Conservation (phyloP, 2,113 vertebrate species). For the Hippocampus barbouri region DNA sequence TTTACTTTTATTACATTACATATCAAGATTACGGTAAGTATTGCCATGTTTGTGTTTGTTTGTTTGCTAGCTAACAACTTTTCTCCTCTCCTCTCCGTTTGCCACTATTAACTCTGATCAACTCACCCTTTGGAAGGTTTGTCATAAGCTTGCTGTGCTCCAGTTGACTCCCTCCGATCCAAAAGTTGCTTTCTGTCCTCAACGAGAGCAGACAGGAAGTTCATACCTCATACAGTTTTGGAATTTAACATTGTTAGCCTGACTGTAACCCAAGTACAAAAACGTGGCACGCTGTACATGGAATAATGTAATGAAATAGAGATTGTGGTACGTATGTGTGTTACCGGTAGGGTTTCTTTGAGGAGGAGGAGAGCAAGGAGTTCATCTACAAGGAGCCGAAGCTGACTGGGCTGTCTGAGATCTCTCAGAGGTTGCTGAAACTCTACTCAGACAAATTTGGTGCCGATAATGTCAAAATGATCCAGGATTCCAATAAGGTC, state of each 20-base stretch:
- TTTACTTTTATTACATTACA: slow-evolving; percentile 70
- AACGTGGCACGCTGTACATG: neutral
- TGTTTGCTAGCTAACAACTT: slow-evolving; percentile 41
- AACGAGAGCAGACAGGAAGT: slow-evolving; percentile 22
- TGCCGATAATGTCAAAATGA: slow-evolving; percentile 96
- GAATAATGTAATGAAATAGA: neutral
- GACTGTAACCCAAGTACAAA: neutral
- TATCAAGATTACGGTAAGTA: slow-evolving; percentile 98
- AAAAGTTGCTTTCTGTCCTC: slow-evolving; percentile 18
- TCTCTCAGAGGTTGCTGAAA: slow-evolving; percentile 93
- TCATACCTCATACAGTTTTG: neutral
- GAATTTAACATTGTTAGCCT: too few relatives aligned
- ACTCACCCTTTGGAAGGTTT: slow-evolving; percentile 35
- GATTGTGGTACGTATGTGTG: slow-evolving; percentile 33
- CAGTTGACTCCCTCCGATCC: slow-evolving; percentile 48
- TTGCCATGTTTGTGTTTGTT: slow-evolving; percentile 47
- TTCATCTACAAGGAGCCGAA: slow-evolving; percentile 99
- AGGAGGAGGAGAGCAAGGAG: slow-evolving; percentile 97
- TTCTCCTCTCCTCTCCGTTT: slow-evolving; percentile 49
- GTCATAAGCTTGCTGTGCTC: slow-evolving; percentile 55
- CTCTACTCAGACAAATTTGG: slow-evolving; percentile 98
- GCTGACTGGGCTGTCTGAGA: slow-evolving; percentile 93
- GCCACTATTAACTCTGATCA: slow-evolving; percentile 54
- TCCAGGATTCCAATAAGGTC: slow-evolving; percentile 99
- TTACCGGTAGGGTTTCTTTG: slow-evolving; percentile 87